These are phyloP conservation scores for Doryteuthis pealeii DNA, from an alignment of 1,140 invertebrate genomes.

Conservation along the genomic window DNA sequence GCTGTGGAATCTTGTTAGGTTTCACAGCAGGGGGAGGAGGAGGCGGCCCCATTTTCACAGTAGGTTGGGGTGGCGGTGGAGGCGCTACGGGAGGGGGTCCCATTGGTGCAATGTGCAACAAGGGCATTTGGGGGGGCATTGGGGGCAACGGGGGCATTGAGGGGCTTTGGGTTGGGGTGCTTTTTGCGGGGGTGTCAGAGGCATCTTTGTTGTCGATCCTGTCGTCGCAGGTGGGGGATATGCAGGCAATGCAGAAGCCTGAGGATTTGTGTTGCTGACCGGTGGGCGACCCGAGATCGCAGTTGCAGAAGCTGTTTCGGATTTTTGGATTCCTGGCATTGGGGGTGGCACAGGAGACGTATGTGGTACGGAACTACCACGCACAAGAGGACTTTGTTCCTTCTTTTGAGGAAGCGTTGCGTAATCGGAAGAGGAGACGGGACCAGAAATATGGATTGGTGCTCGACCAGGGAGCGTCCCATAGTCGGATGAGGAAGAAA, in stretches of 20 bases:
- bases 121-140: slow-evolving; percentile 14
- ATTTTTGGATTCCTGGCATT: neutral
- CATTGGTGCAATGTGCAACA: slow-evolving; percentile 9
- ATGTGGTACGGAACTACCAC: neutral
- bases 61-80: slow-evolving; percentile 14
- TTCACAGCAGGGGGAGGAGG: slow-evolving; percentile 17
- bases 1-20: slow-evolving; percentile 1
- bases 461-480: slow-evolving; percentile 1
- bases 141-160: slow-evolving; percentile 24
- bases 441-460: slow-evolving; percentile 13
- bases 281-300: neutral
- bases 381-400: neutral
- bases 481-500: neutral
- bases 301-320: neutral
- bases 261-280: neutral
- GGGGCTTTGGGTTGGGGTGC: slow-evolving; percentile 22
- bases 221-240: slow-evolving; percentile 23
- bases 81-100: slow-evolving; percentile 14
- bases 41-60: neutral
- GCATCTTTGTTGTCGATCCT: neutral
- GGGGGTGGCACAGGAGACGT: neutral
- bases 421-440: slow-evolving; percentile 25
- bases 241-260: neutral
- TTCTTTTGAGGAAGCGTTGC: slow-evolving; percentile 10
- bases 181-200: neutral